Evolutionary conservation across 2,888 invertebrate species (phyloP).

Genomic region (Phalera bucephala): DNA sequence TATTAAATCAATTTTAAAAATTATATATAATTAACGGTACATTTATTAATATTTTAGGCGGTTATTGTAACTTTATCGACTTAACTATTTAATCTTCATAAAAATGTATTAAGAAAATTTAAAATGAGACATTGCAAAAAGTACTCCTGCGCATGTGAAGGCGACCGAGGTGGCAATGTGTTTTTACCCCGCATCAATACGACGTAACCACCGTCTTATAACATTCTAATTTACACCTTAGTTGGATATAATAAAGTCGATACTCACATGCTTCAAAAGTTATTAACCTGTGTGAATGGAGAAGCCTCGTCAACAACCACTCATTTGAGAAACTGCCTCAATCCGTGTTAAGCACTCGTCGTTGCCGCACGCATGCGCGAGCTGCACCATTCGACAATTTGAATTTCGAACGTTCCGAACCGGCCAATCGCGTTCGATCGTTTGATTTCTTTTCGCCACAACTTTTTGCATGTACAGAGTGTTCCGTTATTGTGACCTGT

Average conservation of each 20-base stretch:
- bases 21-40: too few species aligned
- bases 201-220: conserved; percentile 24
- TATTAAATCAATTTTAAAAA: too few species aligned
- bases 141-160: conserved; percentile 75
- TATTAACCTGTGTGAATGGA: conserved; percentile 67
- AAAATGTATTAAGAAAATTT: conserved; percentile 47
- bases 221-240: conserved; percentile 11
- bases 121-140: conserved; percentile 66
- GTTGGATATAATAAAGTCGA: conserved; percentile 1
- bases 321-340: conserved; percentile 72
- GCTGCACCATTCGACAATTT: conserved; percentile 52
- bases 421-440: conserved; percentile 71
- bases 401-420: conserved; percentile 62
- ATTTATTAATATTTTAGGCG: too few species aligned
- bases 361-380: conserved; percentile 58
- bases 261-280: conserved; percentile 18
- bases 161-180: conserved; percentile 69
- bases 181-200: conserved; percentile 27
- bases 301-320: conserved; percentile 65
- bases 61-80: too few species aligned
- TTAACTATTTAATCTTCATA: background rate
- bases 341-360: conserved; percentile 66
- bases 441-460: conserved; percentile 69
- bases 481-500: conserved; percentile 64
- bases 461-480: conserved; percentile 60